Base-by-base conservation (phyloP, 2,888 invertebrate genomes). In the Melanostoma mellinum region DNA sequence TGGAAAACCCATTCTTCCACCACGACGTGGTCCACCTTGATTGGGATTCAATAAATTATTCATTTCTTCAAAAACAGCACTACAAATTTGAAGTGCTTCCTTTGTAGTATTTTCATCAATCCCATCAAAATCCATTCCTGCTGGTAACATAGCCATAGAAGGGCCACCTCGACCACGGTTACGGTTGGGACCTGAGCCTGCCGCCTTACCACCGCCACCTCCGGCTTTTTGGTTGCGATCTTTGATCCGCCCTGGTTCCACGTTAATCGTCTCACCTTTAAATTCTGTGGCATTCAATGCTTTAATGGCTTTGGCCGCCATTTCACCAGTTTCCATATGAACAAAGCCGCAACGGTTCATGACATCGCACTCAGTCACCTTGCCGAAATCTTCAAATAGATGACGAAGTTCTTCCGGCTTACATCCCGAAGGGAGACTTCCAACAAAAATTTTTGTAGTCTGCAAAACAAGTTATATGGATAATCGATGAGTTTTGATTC, bases 321-420 rank as follows among this genome's bases (percentile, higher is more conserved):
- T 95, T 65, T 96, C 95, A 88, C 94, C 94, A 30, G 95, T 94
- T 89, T 96, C 95, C 95, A 97, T 95, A 91, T 98, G 97, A 61
- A 98, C 96, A 92, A 98, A 98, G 6, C 97, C 98, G 91, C 97
- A 98, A 81, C 97, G 94, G 90, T 97, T 97, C 92, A 98, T 96
- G 76, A 98, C 96, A 90, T 98, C 98, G 91, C 98, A 98, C 91
- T 98, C 98, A 20, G 96, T 96, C 4, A 98, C 98, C 72, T 93
- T 93, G 55, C 98, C 98, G 91, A 95, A 97, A 67, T 95, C 95
- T 86, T 96, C 94, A 92, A 98, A 98, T 61, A 98, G 92, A 86
- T 94, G 94, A 56, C 96, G 93, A 55, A 98, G 92, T 88, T 97
- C 97, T 88, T 96, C 95, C 71, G 95, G 94, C 88, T 96, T 95